phyloP scores from a whole-genome alignment of 2,888 invertebrate genomes.

The Strigamia crassipes region DNA sequence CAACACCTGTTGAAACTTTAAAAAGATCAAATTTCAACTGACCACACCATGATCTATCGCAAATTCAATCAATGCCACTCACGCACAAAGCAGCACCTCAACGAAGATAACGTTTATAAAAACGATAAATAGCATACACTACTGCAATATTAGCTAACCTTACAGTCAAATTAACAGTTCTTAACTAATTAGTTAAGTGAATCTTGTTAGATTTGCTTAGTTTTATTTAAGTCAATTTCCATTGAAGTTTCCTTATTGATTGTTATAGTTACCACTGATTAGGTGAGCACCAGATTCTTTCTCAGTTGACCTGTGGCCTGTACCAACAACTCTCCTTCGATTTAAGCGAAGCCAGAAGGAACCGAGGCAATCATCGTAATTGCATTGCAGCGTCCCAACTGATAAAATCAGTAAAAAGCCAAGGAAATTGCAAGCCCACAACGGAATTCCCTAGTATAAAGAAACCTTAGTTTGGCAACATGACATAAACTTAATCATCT shows the following conservation, averaged over 20 bases:
- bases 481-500: constrained; percentile 20
- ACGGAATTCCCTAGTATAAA: constrained; percentile 6
- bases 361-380: constrained; percentile 31
- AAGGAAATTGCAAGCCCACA: constrained; percentile 39
- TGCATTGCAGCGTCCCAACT: constrained; percentile 37
- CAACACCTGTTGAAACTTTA: neutral
- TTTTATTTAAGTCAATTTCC: neutral
- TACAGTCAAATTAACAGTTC: no score
- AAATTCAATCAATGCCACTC: neutral
- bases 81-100: neutral
- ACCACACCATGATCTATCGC: neutral
- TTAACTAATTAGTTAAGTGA: neutral
- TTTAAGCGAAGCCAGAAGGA: constrained; percentile 32
- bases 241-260: neutral
- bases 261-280: constrained; percentile 12
- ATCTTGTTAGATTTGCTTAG: neutral
- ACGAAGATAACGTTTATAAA: neutral
- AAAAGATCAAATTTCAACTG: neutral
- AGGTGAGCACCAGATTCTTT: constrained; percentile 29
- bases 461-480: constrained; percentile 35
- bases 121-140: neutral
- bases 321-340: constrained; percentile 34
- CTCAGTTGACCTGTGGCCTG: constrained; percentile 32
- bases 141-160: no score
- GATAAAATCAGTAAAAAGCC: constrained; percentile 27